Percentiles rank a stretch among this genome's conserved stretches.
These are phyloP conservation scores for Amphiura filiformis DNA, from an alignment of 35 echinoderm and acorn worm genomes.

Conservation along the genomic window DNA sequence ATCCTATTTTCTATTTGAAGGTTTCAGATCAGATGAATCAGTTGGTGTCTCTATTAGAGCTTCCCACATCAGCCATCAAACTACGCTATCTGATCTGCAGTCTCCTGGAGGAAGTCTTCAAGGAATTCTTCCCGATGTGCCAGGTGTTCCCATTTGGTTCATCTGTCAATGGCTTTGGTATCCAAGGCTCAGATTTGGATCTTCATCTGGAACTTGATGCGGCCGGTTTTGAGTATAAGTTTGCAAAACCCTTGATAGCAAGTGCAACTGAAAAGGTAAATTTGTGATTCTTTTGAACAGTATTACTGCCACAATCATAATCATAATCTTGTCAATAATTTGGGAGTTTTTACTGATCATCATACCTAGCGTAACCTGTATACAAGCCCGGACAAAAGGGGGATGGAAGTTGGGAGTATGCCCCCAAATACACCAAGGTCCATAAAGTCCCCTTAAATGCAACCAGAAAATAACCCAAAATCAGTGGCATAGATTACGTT, in stretches of 20 bases:
- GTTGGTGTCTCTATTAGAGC: slow-evolving; percentile 27
- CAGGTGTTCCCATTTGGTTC: slow-evolving; percentile 86
- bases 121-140: slow-evolving; percentile 73
- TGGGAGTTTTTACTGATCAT: too few species aligned
- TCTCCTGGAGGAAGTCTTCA: slow-evolving; percentile 79
- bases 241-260: slow-evolving; percentile 22
- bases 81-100: slow-evolving; percentile 79
- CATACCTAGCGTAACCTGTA: too few species aligned
- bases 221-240: slow-evolving; percentile 21
- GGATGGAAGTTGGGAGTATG: too few species aligned
- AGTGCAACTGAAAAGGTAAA: neutral
- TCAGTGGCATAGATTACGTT: too few species aligned
- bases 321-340: too few species aligned
- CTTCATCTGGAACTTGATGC: slow-evolving; percentile 58
- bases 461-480: too few species aligned
- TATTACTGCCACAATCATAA: too few species aligned
- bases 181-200: slow-evolving; percentile 80
- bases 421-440: too few species aligned
- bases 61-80: slow-evolving; percentile 39
- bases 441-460: too few species aligned
- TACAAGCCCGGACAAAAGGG: too few species aligned
- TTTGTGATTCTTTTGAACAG: neutral
- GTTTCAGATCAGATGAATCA: slow-evolving; percentile 61
- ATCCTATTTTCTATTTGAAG: slow-evolving; percentile 16
- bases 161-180: slow-evolving; percentile 86